Conservation (phyloP, 2,797 vertebrate species). For the Loris lydekkerianus region DNA sequence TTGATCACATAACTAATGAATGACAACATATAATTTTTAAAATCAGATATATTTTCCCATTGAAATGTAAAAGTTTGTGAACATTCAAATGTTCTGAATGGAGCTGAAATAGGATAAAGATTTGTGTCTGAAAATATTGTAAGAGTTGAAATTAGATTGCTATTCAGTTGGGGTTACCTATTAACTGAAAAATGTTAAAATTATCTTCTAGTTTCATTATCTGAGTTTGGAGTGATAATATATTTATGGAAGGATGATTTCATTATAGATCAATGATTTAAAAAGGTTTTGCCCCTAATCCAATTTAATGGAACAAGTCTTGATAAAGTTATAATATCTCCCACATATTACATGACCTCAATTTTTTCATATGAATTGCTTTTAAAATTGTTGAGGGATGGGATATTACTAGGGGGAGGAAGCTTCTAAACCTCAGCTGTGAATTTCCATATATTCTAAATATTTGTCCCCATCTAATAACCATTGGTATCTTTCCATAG, state of each 20-base stretch:
- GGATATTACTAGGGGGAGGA: background rate
- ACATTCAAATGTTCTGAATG: background rate
- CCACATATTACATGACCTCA: conserved; percentile 20
- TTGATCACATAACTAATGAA: background rate
- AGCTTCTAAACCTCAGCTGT: background rate
- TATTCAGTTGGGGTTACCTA: conserved; percentile 43
- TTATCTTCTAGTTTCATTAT: conserved; percentile 28
- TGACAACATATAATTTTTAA: background rate
- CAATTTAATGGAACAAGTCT: conserved; percentile 48
- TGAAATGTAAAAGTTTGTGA: background rate
- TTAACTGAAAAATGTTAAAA: background rate
- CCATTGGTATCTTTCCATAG: background rate
- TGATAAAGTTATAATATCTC: conserved; percentile 20
- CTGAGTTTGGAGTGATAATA: background rate
- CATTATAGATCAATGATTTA: conserved; percentile 34
- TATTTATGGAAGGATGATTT: conserved; percentile 51
- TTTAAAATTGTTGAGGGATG: background rate
- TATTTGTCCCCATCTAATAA: background rate
- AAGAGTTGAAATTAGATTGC: background rate
- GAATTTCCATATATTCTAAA: background rate
- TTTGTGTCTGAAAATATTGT: conserved; percentile 25
- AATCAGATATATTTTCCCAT: background rate
- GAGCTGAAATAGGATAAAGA: background rate
- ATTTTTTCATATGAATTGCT: background rate
- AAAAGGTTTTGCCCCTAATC: background rate